These are phyloP conservation scores for Spodoptera exigua DNA, from an alignment of 2,888 invertebrate species.

Conservation along the genomic window DNA sequence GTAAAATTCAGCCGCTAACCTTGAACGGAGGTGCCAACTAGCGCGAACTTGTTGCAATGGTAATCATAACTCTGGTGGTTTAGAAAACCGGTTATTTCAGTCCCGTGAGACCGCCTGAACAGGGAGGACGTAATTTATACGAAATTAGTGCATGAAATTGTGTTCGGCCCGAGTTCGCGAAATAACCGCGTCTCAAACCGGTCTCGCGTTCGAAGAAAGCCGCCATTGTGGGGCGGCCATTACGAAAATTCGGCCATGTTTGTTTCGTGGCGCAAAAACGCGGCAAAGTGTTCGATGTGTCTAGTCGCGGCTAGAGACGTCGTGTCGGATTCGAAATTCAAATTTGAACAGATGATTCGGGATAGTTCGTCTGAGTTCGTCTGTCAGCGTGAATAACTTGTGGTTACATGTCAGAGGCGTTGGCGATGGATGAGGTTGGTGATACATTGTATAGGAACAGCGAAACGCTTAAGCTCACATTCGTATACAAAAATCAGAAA, in stretches of 20 bases:
- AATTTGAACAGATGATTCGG: constrained; percentile 68
- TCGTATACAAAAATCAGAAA: no score
- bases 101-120: constrained; percentile 78
- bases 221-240: constrained; percentile 79
- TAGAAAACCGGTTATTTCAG: constrained; percentile 83
- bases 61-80: constrained; percentile 70
- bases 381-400: constrained; percentile 59
- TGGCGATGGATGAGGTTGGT: constrained; percentile 39
- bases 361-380: constrained; percentile 58
- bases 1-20: constrained; percentile 71
- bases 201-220: constrained; percentile 75
- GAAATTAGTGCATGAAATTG: constrained; percentile 73
- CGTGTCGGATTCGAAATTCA: constrained; percentile 65
- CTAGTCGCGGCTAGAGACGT: constrained; percentile 65
- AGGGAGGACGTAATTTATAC: constrained; percentile 79
- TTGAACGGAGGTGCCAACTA: constrained; percentile 70
- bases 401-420: constrained; percentile 56
- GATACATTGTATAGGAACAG: constrained; percentile 30
- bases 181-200: constrained; percentile 76
- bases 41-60: constrained; percentile 67
- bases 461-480: constrained; percentile 39
- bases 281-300: constrained; percentile 74
- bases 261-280: constrained; percentile 78
- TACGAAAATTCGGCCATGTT: constrained; percentile 85
- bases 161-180: constrained; percentile 73